These are phyloP conservation scores for Eristalinus aeneus DNA, from an alignment of 2,888 invertebrate genomes.

Conservation along the genomic window DNA sequence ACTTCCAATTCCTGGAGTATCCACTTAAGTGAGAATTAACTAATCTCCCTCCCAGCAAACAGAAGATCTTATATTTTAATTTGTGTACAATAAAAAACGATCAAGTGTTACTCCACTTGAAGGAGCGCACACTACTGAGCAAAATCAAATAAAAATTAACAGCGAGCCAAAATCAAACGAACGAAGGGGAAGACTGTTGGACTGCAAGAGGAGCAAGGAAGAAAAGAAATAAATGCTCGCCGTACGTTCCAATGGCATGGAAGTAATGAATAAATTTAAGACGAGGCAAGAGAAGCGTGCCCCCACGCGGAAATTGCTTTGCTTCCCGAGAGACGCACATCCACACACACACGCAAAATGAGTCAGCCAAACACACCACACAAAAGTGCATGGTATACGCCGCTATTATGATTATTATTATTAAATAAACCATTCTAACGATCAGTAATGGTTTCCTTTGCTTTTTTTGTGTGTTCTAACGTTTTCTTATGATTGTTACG, in stretches of 20 bases:
- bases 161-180: conserved; percentile 12
- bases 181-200: not conserved
- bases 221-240: not conserved
- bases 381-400: conserved; percentile 46
- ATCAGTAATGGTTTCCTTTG: conserved; percentile 52
- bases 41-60: conserved; percentile 34
- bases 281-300: conserved; percentile 26
- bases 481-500: conserved; percentile 58
- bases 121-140: not conserved
- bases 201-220: not conserved
- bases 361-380: not conserved
- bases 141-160: conserved; percentile 18
- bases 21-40: conserved; percentile 64
- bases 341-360: not conserved
- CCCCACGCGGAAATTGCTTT: conserved; percentile 48
- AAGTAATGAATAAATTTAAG: conserved; percentile 66
- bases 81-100: conserved; percentile 53
- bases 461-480: not conserved
- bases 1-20: conserved; percentile 35
- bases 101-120: conserved; percentile 36
- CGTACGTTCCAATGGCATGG: conserved; percentile 58
- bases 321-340: not conserved
- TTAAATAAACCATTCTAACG: conserved; percentile 68
- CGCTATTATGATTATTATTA: conserved; percentile 57
- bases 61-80: conserved; percentile 13